phyloP scores from a whole-genome alignment of 2,888 invertebrate species.

The Ametastegia equiseti region DNA sequence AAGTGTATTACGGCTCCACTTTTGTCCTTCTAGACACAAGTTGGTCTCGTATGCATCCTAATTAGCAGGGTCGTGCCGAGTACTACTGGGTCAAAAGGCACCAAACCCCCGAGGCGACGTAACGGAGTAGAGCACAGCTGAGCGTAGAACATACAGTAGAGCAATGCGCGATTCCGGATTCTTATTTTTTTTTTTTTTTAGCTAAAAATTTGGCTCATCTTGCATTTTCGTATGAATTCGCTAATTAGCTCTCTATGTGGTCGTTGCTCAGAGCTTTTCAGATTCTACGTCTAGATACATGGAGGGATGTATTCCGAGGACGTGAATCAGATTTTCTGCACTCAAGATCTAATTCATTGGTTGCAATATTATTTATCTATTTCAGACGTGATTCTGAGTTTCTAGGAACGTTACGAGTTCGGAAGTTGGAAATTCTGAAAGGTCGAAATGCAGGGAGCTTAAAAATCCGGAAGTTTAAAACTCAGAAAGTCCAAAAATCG shows the following conservation, averaged over 20 bases:
- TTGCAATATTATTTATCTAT: no score
- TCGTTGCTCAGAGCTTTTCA: no score
- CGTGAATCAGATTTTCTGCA: no score
- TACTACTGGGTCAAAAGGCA: conserved; percentile 8
- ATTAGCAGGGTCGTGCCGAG: conserved; percentile 20
- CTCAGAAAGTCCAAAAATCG: no score
- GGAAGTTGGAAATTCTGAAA: no score
- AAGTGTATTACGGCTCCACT: conserved; percentile 12
- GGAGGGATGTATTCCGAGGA: no score
- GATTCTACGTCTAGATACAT: no score
- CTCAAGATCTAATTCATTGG: no score
- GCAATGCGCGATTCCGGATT: background rate
- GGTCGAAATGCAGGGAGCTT: no score
- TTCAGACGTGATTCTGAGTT: no score
- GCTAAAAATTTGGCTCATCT: background rate
- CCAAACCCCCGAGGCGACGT: background rate
- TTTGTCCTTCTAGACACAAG: conserved; percentile 32
- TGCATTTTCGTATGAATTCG: background rate
- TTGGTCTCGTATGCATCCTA: conserved; percentile 24
- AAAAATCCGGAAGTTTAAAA: no score
- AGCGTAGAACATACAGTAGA: background rate
- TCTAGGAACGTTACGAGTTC: no score
- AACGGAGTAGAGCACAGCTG: background rate
- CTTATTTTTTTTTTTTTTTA: background rate
- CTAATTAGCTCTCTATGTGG: background rate